Base-by-base conservation (phyloP, 2,888 invertebrate species). In the Nemoura dubitans region DNA sequence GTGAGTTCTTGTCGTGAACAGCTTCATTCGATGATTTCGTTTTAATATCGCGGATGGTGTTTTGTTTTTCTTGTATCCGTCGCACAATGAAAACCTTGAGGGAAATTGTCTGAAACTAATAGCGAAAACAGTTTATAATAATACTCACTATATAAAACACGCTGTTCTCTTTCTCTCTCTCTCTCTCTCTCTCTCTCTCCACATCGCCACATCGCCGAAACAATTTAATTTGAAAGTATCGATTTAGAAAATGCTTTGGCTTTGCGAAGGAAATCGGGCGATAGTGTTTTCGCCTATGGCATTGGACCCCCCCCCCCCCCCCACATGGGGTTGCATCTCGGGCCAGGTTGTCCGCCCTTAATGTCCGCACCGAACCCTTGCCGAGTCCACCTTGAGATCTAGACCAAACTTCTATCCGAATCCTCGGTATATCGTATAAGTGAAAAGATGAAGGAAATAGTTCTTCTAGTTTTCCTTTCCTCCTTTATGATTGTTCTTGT, bases 401-500 rank as follows among this genome's bases (percentile, higher is more conserved):
- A 1, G 59, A 1, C 59, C 59, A 10, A 59, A 59, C 59, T 59
- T 59, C 21, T 21, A 59, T 59, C 59, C 14, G 59, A 59, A 3
- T 59, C 14, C 21, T 21, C 81, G 6, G 21, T 81, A 81, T 30
- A 29, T n/a, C 81, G 43, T 83, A 83, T 42, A 83, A 83, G 83
- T 83, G 42, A 83, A 78, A 83, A 86, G 42, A 82, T 42, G 26
- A 82, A 82, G 82, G 14, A 86, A 82, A 42, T 82, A 86, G 82
- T 81, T 28, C 29, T 76, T n/a, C 36, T 29, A 30, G 83, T 59
- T 83, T 86, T 76, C 36, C 76, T 83, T 27, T 59, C 76, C 14
- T 86, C 83, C 86, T 86, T 86, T 86, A 83, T 83, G 86, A 29
- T 83, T 86, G 86, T 82, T 86, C 83, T 86, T 86, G 86, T 86